phyloP scores from a whole-genome alignment of 30 jellyfish, hydroid and myxozoan genomes.

The Aurelia aurita complex sp. Pacific region DNA sequence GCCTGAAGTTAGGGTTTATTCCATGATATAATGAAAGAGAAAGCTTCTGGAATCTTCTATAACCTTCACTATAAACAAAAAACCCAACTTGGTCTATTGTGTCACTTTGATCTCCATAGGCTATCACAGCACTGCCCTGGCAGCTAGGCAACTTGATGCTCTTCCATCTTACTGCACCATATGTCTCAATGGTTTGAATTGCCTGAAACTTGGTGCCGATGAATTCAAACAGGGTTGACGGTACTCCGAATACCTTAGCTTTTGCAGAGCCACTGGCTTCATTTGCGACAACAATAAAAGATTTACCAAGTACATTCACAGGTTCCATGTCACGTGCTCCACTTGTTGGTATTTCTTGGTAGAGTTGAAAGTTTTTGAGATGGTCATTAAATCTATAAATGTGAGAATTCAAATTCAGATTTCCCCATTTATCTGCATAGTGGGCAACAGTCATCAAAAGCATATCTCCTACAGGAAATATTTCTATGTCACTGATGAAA shows the following conservation, averaged over 20 bases:
- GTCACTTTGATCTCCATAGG: conserved; percentile 72
- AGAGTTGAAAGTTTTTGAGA: conserved; percentile 6
- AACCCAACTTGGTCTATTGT: conserved; percentile 80
- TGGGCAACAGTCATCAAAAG: conserved; percentile 66
- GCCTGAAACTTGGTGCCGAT: conserved; percentile 42
- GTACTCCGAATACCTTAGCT: conserved; percentile 23
- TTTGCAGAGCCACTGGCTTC: conserved; percentile 54
- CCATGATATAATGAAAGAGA: conserved; percentile 62
- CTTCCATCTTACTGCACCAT: conserved; percentile 77
- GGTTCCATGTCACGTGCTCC: conserved; percentile 84
- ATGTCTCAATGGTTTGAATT: conserved; percentile 38
- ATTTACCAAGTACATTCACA: conserved; percentile 30
- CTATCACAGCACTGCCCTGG: conserved; percentile 47
- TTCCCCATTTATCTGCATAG: conserved; percentile 36
- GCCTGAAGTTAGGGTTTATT: conserved; percentile 29
- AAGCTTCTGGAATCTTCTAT: conserved; percentile 46
- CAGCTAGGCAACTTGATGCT: conserved; percentile 65
- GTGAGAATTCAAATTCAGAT: conserved; percentile 43
- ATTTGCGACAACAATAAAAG: conserved; percentile 67
- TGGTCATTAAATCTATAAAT: conserved; percentile 52
- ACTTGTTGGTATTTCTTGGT: conserved; percentile 65
- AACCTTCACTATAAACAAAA: conserved; percentile 43
- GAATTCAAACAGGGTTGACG: conserved; percentile 53
- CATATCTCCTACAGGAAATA: not conserved
- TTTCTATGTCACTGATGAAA: conserved; percentile 75